These are phyloP conservation scores for Brachypteracias leptosomus DNA, from an alignment of 2,113 vertebrate genomes.

Conservation along the genomic window DNA sequence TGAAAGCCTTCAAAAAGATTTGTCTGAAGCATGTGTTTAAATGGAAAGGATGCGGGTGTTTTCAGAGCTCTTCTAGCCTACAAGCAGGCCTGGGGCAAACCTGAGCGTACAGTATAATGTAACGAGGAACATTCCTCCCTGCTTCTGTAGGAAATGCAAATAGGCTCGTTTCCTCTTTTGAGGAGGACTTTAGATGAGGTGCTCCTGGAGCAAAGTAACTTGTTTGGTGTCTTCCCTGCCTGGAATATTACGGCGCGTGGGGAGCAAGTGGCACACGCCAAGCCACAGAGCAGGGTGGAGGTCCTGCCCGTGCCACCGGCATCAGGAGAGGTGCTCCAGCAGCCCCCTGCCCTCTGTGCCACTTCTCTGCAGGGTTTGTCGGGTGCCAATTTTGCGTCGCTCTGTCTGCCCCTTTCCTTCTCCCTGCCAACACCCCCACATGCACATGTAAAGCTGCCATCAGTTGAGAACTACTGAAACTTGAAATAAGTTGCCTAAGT, in stretches of 20 bases:
- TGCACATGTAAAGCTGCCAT: accelerated
- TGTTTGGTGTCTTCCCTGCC: constrained; percentile 34
- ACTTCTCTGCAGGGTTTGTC: neutral
- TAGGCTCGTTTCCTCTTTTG: constrained; percentile 71
- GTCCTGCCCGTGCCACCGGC: accelerated
- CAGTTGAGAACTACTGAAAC: neutral
- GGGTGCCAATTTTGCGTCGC: neutral
- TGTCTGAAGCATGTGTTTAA: constrained; percentile 75
- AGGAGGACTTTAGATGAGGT: constrained; percentile 73
- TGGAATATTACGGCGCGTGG: neutral
- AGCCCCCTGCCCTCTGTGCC: neutral
- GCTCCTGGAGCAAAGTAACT: constrained; percentile 69
- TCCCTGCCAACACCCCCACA: accelerated
- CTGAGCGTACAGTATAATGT: constrained; percentile 50
- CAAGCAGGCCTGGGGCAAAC: constrained; percentile 79
- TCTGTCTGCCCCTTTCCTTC: neutral
- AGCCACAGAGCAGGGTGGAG: accelerated
- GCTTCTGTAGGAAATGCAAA: constrained; percentile 79
- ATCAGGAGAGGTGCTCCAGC: neutral
- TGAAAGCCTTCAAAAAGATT: constrained; percentile 71
- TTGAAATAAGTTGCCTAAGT: neutral
- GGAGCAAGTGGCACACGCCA: neutral
- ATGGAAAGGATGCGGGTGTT: constrained; percentile 77
- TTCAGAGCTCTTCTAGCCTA: constrained; percentile 71
- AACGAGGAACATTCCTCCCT: constrained; percentile 62